Base-by-base conservation (phyloP, 2,888 invertebrate species). In the Leucoma salicis region DNA sequence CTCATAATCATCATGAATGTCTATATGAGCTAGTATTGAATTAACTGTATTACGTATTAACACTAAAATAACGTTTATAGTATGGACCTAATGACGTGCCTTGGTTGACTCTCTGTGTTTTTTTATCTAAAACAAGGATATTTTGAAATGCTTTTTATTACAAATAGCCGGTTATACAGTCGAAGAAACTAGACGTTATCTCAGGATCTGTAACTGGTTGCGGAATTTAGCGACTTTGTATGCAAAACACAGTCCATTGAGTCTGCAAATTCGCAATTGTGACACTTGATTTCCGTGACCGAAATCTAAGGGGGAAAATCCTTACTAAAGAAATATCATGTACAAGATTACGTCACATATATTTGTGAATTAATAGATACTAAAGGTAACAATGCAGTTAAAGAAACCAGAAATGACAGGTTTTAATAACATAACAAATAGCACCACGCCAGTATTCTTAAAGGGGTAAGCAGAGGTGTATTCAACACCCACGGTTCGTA, bases 261-360 rank as follows among this genome's bases (percentile, higher is more conserved):
- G 57, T 66, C 34, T 63, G 41, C 40, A 42, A 54, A 59, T 46
- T 60, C 57, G 46, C 40, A 41, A 55, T 53, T 56, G 49, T 52
- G 50, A 51, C 59, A 63, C 63, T 48, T 43, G 53, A 49, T 63
- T 58, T 60, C 70, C 72, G 60, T 73, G 74, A 73, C 68, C 66
- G 37, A 64, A 67, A 70, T 67, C 48, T 63, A 48, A 61, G 54
- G 45, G 67, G 70, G 66, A 67, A 69, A 69, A 59, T 39, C 35
- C 11, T 14, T 32, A n/a, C 27, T 10, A 11, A 21, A 21, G 27
- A 11, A 27, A 27, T 27, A 10, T 27, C 21, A 21, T 21, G 21
- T 21, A 21, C 6, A 21, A 21, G 7, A 16, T 16, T 16, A 16
- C 6, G 3, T 16, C 16, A 21, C 7, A 21, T 21, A 21, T 21